phyloP scores from a whole-genome alignment of 1,140 invertebrate species.

The Brachionus sp. region DNA sequence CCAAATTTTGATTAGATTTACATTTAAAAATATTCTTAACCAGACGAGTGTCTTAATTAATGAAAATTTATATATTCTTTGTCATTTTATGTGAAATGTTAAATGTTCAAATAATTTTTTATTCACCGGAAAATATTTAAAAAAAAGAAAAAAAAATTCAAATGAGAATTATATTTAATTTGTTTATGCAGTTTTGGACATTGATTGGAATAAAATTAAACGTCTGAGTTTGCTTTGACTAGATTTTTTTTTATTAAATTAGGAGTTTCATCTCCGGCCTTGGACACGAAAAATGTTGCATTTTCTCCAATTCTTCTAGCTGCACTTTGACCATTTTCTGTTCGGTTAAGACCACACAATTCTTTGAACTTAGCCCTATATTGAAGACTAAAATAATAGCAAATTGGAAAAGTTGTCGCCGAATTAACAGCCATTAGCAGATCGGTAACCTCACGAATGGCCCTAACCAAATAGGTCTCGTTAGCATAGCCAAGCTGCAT shows the following conservation, averaged over 20 bases:
- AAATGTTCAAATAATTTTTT: background rate
- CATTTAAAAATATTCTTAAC: background rate
- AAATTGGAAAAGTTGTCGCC: conserved; percentile 71
- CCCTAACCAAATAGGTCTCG: conserved; percentile 58
- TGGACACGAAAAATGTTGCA: background rate
- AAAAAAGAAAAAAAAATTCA: background rate
- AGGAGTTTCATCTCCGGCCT: background rate
- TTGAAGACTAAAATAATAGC: conserved; percentile 72
- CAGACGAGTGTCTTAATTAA: background rate
- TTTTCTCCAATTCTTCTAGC: background rate
- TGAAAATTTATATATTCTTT: too few relatives aligned
- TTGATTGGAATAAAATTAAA: background rate
- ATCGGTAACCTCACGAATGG: conserved; percentile 72
- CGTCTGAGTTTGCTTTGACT: background rate
- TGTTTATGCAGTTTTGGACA: background rate
- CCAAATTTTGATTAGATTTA: too few relatives aligned
- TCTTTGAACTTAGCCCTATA: conserved; percentile 62
- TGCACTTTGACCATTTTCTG: background rate
- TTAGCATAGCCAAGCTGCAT: conserved; percentile 57
- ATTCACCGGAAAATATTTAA: background rate
- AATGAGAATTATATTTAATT: background rate
- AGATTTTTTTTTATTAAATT: background rate
- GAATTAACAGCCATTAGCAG: conserved; percentile 71
- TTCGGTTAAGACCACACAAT: background rate
- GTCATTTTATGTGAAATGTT: too few relatives aligned